Conservation (phyloP, 2,888 invertebrate species). For the Diaprepes abbreviatus region DNA sequence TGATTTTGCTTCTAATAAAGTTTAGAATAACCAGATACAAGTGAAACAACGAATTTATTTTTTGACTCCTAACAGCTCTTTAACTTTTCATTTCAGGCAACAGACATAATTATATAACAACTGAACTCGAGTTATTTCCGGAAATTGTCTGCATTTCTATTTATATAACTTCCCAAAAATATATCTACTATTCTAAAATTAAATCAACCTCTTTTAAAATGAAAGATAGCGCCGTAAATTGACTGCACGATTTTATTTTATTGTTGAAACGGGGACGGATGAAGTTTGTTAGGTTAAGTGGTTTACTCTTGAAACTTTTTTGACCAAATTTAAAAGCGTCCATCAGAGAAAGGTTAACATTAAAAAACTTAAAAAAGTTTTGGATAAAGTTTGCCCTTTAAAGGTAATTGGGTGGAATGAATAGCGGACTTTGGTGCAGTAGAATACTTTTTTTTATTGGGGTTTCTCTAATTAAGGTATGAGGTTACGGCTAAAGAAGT, state of each 20-base stretch:
- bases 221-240: not conserved
- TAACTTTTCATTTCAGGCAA: not conserved
- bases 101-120: not conserved
- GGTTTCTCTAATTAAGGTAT: not conserved
- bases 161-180: slow-evolving; percentile 10
- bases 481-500: too few relatives aligned
- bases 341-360: not conserved
- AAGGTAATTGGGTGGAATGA: not conserved
- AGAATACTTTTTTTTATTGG: too few relatives aligned
- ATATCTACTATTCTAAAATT: slow-evolving; percentile 11
- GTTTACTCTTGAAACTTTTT: slow-evolving; percentile 31
- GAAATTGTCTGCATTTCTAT: slow-evolving; percentile 15
- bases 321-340: slow-evolving; percentile 22
- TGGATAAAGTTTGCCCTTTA: not conserved
- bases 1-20: too few relatives aligned
- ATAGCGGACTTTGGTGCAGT: not conserved
- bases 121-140: not conserved
- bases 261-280: slow-evolving; percentile 23
- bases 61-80: not conserved
- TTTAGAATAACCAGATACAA: too few relatives aligned
- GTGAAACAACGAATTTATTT: not conserved
- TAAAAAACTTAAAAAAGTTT: slow-evolving; percentile 3
- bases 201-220: not conserved
- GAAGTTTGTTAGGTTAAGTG: slow-evolving; percentile 33
- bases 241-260: not conserved